A percentile compares a stretch with the other conserved stretches of the same genome.
These are phyloP conservation scores for Melanotaenia nigrans DNA, from an alignment of 2,797 vertebrate species.

Conservation along the genomic window DNA sequence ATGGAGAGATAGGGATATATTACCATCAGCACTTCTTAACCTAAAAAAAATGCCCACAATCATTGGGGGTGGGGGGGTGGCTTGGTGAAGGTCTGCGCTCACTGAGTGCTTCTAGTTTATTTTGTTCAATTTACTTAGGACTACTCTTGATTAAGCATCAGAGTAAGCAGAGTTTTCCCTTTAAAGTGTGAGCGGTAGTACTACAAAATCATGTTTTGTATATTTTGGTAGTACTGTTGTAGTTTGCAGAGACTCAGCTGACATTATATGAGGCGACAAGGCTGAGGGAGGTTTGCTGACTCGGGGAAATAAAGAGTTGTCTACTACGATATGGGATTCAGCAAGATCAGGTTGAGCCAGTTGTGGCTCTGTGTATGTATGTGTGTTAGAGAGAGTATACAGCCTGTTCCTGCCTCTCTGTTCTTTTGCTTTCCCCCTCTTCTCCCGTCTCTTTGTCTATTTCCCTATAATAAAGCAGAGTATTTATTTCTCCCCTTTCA, in stretches of 20 bases:
- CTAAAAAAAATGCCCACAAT: no score
- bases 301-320: conserved; percentile 77
- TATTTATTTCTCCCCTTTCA: conserved; percentile 80
- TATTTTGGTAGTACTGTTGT: conserved; percentile 30
- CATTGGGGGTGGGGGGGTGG: no score
- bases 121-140: conserved; percentile 11
- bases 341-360: conserved; percentile 63
- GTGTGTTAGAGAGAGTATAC: conserved; percentile 26
- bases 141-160: conserved; percentile 4
- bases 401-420: conserved; percentile 58
- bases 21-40: no score
- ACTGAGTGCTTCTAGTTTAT: background rate
- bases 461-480: conserved; percentile 81
- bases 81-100: no score
- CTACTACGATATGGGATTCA: conserved; percentile 65
- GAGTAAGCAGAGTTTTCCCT: conserved; percentile 16
- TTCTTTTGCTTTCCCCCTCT: conserved; percentile 52
- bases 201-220: conserved; percentile 20
- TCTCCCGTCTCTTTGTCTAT: conserved; percentile 63
- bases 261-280: conserved; percentile 68
- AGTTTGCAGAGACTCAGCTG: conserved; percentile 54
- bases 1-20: no score
- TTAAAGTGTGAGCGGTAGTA: background rate
- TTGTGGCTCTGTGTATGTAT: conserved; percentile 39
- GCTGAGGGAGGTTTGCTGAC: conserved; percentile 79